Percentiles rank a stretch among this genome's conserved stretches.
Evolutionary conservation across 2,888 invertebrate genomes (phyloP).

Genomic region (Chouioia cunea): DNA sequence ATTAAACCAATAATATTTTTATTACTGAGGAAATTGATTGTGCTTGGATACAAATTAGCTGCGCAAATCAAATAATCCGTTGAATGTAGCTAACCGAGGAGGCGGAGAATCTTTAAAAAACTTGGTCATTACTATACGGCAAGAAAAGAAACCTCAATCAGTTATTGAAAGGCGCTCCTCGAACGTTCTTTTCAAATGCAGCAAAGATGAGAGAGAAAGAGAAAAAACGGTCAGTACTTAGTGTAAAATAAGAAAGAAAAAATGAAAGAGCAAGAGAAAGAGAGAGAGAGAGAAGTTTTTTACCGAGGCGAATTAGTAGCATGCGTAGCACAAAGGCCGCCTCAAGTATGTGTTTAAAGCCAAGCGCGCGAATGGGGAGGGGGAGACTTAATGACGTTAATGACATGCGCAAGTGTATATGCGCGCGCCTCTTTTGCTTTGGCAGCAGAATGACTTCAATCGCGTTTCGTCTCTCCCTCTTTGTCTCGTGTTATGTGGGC

Average conservation of each 20-base stretch:
- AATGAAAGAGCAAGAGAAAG: not conserved
- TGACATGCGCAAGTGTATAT: slow-evolving; percentile 16
- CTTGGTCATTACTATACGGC: not conserved
- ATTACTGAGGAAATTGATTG: too few species aligned
- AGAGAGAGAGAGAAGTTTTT: not conserved
- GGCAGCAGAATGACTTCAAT: slow-evolving; percentile 26
- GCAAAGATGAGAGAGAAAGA: too few species aligned
- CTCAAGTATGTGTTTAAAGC: slow-evolving; percentile 17
- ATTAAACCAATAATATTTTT: too few species aligned
- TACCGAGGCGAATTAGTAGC: slow-evolving; percentile 8
- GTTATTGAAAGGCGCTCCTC: too few species aligned
- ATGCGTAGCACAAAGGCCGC: slow-evolving; percentile 21
- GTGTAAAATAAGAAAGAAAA: too few species aligned
- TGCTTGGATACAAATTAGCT: too few species aligned
- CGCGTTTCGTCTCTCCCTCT: slow-evolving; percentile 5
- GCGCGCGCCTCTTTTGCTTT: not conserved
- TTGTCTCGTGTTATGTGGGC: too few species aligned
- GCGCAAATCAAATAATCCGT: too few species aligned
- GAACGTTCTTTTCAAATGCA: too few species aligned
- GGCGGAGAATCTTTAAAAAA: too few species aligned
- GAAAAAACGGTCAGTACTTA: too few species aligned
- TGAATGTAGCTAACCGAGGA: too few species aligned
- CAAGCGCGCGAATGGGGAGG: not conserved
- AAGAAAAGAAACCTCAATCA: not conserved
- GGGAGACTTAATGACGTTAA: slow-evolving; percentile 28